These are phyloP conservation scores for Tenthredo mesomela DNA, from an alignment of 2,888 invertebrate genomes.

Conservation along the genomic window DNA sequence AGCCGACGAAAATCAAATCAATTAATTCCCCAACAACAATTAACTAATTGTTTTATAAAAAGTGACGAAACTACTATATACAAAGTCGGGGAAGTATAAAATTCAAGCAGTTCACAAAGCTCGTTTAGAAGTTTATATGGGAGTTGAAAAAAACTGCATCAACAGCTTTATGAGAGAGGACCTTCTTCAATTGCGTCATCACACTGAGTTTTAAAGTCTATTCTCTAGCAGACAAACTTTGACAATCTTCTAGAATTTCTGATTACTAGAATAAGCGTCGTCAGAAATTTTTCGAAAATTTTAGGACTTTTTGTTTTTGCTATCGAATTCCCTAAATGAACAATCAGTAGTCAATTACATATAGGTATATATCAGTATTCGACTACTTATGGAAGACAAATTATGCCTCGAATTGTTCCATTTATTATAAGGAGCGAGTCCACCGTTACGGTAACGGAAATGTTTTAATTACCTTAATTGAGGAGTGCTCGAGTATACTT, in stretches of 20 bases:
- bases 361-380: too few relatives aligned
- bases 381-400: neutral
- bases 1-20: too few relatives aligned
- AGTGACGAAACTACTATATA: too few relatives aligned
- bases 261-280: neutral
- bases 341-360: neutral
- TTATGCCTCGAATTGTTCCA: slow-evolving; percentile 15
- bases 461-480: slow-evolving; percentile 29
- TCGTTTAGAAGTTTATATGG: too few relatives aligned
- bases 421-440: neutral
- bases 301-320: neutral
- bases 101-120: too few relatives aligned
- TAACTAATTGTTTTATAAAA: too few relatives aligned
- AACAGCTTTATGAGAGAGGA: too few relatives aligned
- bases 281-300: neutral
- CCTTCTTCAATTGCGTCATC: too few relatives aligned
- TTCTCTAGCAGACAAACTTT: neutral
- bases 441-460: neutral
- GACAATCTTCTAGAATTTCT: neutral
- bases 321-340: neutral
- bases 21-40: too few relatives aligned
- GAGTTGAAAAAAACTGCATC: too few relatives aligned
- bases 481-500: slow-evolving; percentile 16
- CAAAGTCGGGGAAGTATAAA: too few relatives aligned
- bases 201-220: neutral